Conservation (phyloP, 53 echinoderm and acorn worm genomes). For the Henricia sp. region DNA sequence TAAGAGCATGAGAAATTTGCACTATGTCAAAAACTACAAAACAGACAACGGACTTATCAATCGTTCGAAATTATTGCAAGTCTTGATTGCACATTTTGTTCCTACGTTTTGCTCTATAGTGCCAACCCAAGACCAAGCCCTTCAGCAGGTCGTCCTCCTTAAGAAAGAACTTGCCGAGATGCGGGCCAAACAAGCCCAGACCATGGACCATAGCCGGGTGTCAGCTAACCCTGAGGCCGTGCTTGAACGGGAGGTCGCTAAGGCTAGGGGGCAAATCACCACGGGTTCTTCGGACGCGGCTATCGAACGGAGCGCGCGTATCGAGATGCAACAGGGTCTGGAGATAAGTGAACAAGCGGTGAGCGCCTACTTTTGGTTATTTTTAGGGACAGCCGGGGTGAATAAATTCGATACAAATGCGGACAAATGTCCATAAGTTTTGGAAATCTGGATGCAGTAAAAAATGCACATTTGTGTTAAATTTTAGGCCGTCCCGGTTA, state of each 20-base stretch:
- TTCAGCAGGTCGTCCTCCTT: conserved; percentile 96
- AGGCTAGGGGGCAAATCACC: conserved; percentile 90
- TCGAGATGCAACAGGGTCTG: conserved; percentile 92
- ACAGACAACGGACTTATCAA: no score
- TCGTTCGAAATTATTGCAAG: no score
- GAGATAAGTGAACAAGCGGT: conserved; percentile 92
- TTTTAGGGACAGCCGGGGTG: no score
- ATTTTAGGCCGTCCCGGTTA: no score
- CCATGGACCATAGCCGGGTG: conserved; percentile 59
- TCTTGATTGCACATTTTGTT: not conserved
- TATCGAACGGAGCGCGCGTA: conserved; percentile 93
- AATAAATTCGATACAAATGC: no score
- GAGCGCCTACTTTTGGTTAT: conserved; percentile 34
- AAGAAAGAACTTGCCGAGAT: conserved; percentile 99
- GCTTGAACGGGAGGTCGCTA: conserved; percentile 86
- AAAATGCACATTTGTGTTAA: no score
- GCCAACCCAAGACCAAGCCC: conserved; percentile 97
- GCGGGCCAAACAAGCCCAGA: conserved; percentile 97
- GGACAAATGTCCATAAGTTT: no score
- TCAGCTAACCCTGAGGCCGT: conserved; percentile 71
- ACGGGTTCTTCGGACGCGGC: conserved; percentile 81
- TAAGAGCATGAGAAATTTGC: no score
- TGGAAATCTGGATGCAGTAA: not conserved
- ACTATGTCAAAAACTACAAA: no score
- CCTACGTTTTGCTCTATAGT: conserved; percentile 50